These are phyloP conservation scores for Digitonthophagus gazella DNA, from an alignment of 2,888 invertebrate genomes.

Conservation along the genomic window DNA sequence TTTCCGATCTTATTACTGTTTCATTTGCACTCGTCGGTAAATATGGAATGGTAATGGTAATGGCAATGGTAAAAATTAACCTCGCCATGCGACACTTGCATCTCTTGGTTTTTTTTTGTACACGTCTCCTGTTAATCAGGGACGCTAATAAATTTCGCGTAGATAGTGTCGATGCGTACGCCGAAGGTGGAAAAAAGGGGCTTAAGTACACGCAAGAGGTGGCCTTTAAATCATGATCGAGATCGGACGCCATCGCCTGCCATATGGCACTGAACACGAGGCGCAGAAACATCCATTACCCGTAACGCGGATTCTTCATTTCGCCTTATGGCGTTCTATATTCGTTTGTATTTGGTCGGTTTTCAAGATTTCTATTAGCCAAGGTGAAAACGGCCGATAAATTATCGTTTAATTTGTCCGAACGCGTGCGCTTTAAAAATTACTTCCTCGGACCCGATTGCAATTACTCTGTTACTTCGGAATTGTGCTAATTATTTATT, in stretches of 20 bases:
- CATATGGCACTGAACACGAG: slow-evolving; percentile 28
- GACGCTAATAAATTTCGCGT: not conserved
- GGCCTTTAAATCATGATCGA: slow-evolving; percentile 26
- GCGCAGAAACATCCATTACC: slow-evolving; percentile 7
- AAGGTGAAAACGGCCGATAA: not conserved
- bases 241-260: slow-evolving; percentile 28
- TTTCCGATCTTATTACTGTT: not conserved
- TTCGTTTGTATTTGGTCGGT: not conserved
- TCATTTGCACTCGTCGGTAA: not conserved
- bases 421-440: not conserved
- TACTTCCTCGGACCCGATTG: not conserved
- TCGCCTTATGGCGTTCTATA: not conserved
- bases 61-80: too few species aligned
- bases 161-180: not conserved
- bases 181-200: slow-evolving; percentile 9
- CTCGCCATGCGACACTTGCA: slow-evolving; percentile 5
- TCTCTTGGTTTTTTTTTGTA: not conserved
- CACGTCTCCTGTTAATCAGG: not conserved
- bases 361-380: not conserved
- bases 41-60: too few species aligned
- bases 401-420: not conserved
- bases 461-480: not conserved
- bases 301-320: not conserved
- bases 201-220: slow-evolving; percentile 6
- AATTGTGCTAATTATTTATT: not conserved